These are phyloP conservation scores for Drosophila fuyamai DNA, from an alignment of 1,140 invertebrate species.

Conservation along the genomic window DNA sequence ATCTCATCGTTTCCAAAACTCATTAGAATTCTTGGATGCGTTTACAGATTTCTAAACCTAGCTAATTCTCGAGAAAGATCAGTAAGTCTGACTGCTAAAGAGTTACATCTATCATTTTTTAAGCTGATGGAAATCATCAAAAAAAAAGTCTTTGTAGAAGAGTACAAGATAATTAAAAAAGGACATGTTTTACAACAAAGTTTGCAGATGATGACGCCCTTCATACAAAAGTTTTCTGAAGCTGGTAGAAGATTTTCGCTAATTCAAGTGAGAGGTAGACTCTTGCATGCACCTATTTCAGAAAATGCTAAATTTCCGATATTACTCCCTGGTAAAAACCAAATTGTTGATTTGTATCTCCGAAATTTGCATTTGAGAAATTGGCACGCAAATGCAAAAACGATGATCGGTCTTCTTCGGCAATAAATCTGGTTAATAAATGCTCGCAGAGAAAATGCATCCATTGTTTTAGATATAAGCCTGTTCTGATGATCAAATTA, in stretches of 20 bases:
- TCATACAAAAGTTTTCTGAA: not conserved
- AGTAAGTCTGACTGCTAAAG: not conserved
- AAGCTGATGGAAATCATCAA: not conserved
- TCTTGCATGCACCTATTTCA: not conserved
- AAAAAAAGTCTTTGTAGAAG: not conserved
- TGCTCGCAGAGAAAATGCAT: not conserved
- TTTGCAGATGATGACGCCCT: not conserved
- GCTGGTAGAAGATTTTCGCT: not conserved
- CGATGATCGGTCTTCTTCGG: not conserved
- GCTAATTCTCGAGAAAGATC: not conserved
- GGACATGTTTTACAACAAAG: not conserved
- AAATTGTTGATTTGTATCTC: no score
- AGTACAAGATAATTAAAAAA: not conserved
- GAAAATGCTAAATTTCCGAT: not conserved
- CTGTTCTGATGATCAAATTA: no score
- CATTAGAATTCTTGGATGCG: not conserved
- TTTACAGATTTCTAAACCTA: not conserved
- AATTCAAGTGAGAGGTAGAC: not conserved
- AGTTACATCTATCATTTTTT: not conserved
- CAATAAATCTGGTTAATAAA: not conserved
- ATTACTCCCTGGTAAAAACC: not conserved
- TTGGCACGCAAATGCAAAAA: not conserved
- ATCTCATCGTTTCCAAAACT: slow-evolving; percentile 1
- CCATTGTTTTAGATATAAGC: slow-evolving; percentile 1
- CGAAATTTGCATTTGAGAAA: slow-evolving; percentile 1